Conservation (phyloP, 1,140 invertebrate species). For the Epicauta chinensis region DNA sequence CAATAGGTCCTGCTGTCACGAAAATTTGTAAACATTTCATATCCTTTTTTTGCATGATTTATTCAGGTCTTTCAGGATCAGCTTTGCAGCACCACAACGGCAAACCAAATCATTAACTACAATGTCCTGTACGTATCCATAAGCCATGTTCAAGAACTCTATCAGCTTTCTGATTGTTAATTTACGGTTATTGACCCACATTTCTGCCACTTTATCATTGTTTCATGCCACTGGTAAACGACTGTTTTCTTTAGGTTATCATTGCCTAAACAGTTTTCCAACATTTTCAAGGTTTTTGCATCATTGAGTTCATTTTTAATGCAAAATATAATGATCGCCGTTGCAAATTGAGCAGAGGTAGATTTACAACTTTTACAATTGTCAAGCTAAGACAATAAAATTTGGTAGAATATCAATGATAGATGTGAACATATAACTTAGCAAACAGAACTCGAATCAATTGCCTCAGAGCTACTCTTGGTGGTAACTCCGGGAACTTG, state of each 20-base stretch:
- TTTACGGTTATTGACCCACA: constrained; percentile 13
- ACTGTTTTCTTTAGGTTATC: not conserved
- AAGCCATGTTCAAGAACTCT: constrained; percentile 6
- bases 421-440: no score
- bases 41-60: no score
- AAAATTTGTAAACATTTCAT: no score
- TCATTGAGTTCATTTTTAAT: constrained; percentile 5
- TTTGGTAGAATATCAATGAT: no score
- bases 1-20: no score
- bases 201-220: constrained; percentile 11
- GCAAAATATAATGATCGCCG: constrained; percentile 2
- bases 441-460: no score
- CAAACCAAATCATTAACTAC: constrained; percentile 13
- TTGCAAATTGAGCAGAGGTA: not conserved
- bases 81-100: not conserved
- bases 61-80: constrained; percentile 7
- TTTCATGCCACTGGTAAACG: not conserved
- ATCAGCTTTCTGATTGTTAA: constrained; percentile 9
- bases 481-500: no score
- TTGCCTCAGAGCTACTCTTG: no score
- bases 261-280: not conserved
- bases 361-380: no score
- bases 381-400: no score
- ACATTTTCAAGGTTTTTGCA: not conserved
- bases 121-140: constrained; percentile 15